Base-by-base conservation (phyloP, 2,888 invertebrate genomes). In the Leucoma salicis region DNA sequence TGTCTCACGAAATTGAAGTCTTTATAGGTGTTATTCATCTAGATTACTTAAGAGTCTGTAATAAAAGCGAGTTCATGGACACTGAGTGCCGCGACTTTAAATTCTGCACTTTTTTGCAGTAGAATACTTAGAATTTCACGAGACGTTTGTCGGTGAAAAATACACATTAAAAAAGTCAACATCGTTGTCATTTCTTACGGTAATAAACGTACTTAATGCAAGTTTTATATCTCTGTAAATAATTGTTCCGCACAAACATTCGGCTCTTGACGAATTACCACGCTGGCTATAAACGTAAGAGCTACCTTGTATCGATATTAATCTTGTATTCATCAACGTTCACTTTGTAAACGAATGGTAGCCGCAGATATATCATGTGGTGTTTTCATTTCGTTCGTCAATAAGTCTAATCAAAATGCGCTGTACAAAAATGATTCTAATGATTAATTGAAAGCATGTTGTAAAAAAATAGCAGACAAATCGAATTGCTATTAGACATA, bases 101-200 rank as follows among this genome's bases (percentile, higher is more conserved):
- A 78, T 69, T 78, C 74, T 87, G 88, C 88, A 88, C 69, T 85
- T 84, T 58, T 86, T 86, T 85, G 83, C 84, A 83, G 62, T 64
- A 62, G 67, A 62, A 72, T 81, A 81, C 78, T 73, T 68, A 74
- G 78, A 80, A 81, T 72, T 68, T 62, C 54, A 60, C 57, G 55
- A 53, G 52, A 60, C 66, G 49, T 74, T 73, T 75, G 73, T 62
- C 78, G 72, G 78, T 78, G 78, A 70, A 78, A 78, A 78, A 74
- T 74, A 76, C 74, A 65, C 80, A 74, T 78, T 78, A 74, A 81
- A 76, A 70, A 75, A 78, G 77, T 77, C 75, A 74, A 66, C 66
- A 55, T 66, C 54, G 70, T 46, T 74, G 77, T 74, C 64, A 74
- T 66, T 78, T 78, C 68, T 63, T 68, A 70, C 64, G 77, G 74